Percentiles rank a stretch among this genome's conserved stretches.
phyloP scores from a whole-genome alignment of 1,140 invertebrate species.

The Metopolophium dirhodum region DNA sequence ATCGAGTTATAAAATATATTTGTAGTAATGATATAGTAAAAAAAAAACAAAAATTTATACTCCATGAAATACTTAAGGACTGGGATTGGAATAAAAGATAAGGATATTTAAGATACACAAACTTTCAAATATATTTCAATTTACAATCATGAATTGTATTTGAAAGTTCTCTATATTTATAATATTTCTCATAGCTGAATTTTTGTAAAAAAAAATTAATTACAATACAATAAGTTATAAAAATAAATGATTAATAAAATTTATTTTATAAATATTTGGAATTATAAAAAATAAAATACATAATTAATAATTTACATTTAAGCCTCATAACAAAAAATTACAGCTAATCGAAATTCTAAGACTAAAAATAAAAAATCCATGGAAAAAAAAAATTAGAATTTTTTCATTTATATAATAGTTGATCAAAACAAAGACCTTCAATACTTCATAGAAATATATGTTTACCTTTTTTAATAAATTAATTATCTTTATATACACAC shows the following conservation, averaged over 20 bases:
- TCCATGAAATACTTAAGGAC: neutral
- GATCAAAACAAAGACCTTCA: neutral
- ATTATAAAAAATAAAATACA: conserved; percentile 31
- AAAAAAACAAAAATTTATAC: conserved; percentile 31
- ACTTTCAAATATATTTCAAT: conserved; percentile 49
- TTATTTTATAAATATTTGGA: neutral
- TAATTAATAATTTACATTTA: conserved; percentile 4
- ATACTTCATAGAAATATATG: neutral
- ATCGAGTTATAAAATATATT: conserved; percentile 36
- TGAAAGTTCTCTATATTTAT: conserved; percentile 23
- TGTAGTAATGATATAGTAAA: neutral
- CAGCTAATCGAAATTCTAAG: conserved; percentile 46
- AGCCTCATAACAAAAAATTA: neutral
- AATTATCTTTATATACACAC: neutral
- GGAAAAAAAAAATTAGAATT: neutral
- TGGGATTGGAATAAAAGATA: neutral
- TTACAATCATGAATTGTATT: conserved; percentile 31
- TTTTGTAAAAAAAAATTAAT: conserved; percentile 24
- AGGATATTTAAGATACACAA: neutral
- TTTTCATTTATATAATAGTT: neutral
- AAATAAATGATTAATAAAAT: neutral
- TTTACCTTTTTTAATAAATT: neutral
- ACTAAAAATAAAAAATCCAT: conserved; percentile 50
- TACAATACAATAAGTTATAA: neutral
- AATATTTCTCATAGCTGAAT: conserved; percentile 48